Conservation (phyloP, 2,888 invertebrate genomes). For the Chironomus riparius region DNA sequence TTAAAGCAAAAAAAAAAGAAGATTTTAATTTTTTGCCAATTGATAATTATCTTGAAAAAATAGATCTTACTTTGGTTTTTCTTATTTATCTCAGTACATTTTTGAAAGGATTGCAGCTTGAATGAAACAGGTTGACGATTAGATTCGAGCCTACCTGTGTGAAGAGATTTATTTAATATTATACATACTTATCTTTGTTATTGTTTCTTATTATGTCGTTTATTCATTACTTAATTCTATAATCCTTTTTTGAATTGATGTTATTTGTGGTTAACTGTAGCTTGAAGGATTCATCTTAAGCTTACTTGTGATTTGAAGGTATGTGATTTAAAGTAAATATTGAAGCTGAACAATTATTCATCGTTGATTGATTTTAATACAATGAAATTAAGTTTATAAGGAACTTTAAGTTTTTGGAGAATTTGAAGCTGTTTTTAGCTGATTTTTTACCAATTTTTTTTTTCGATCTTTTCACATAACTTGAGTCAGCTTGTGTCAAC, state of each 20-base stretch:
- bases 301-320: no score
- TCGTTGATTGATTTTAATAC: no score
- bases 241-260: neutral
- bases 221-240: neutral
- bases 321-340: no score
- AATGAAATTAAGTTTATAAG: no score
- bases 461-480: no score
- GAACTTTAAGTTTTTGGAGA: no score
- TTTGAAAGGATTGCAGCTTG: constrained; percentile 13
- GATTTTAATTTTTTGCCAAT: neutral
- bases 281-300: no score
- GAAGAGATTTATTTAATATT: neutral
- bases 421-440: no score
- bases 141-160: neutral
- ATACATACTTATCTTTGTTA: neutral
- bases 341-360: no score
- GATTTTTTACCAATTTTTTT: no score
- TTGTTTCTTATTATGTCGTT: neutral
- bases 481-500: no score
- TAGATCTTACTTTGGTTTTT: constrained; percentile 22
- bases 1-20: neutral
- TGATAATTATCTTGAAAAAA: constrained; percentile 16
- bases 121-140: constrained; percentile 25
- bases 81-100: neutral
- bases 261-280: no score